Evolutionary conservation across 2,888 invertebrate genomes (phyloP).

Genomic region (Eupeodes luniger): DNA sequence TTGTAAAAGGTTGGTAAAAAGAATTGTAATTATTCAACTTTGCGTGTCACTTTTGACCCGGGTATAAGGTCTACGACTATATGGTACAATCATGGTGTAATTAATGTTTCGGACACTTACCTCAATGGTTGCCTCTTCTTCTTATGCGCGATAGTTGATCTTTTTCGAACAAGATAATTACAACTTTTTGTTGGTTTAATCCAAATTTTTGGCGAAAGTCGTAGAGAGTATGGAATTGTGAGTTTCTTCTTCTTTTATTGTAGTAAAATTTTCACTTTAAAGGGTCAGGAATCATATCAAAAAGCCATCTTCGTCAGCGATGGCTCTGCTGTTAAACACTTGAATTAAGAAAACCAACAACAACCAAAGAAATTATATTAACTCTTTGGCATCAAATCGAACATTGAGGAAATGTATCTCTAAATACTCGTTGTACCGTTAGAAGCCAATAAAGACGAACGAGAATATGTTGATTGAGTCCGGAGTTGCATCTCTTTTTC

Average conservation of each 20-base stretch:
- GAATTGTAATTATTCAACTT: slow-evolving; percentile 33
- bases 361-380: slow-evolving; percentile 37
- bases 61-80: neutral
- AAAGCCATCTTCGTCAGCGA: neutral
- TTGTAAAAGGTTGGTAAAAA: neutral
- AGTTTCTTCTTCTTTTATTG: neutral
- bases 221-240: neutral
- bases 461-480: slow-evolving; percentile 74
- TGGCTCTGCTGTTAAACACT: slow-evolving; percentile 6
- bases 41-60: slow-evolving; percentile 42
- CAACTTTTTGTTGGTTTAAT: slow-evolving; percentile 42
- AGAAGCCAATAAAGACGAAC: slow-evolving; percentile 82
- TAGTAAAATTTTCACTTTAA: slow-evolving; percentile 36
- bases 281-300: slow-evolving; percentile 45
- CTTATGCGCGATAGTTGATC: slow-evolving; percentile 18
- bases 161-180: slow-evolving; percentile 41
- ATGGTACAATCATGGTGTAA: neutral
- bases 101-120: slow-evolving; percentile 56
- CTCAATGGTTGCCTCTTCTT: slow-evolving; percentile 31
- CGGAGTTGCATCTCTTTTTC: slow-evolving; percentile 64
- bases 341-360: neutral
- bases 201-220: slow-evolving; percentile 55
- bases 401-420: slow-evolving; percentile 44
- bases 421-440: slow-evolving; percentile 84
- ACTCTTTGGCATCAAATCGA: slow-evolving; percentile 20